Evolutionary conservation across 2,797 vertebrate genomes (phyloP), one percentile per base, ranked within the genome.

Genomic region (Scleropages formosus): DNA sequence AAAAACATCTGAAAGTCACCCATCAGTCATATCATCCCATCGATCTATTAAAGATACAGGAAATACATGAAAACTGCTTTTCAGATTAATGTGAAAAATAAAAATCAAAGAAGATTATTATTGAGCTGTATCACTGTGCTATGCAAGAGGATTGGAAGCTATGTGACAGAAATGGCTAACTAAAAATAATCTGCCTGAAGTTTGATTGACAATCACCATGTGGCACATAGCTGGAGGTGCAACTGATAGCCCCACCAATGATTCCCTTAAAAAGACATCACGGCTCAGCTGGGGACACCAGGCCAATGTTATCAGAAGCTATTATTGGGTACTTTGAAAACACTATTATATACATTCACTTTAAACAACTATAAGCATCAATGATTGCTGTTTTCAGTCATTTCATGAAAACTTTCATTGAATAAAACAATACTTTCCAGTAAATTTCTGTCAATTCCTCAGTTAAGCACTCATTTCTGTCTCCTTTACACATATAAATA

Each of bases 181-280:
- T 92, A 93, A 93, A 95, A 96, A 96, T 98, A 98, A 89, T 82
- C 88, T 74, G 76, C 1, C 7, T 74, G 56, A 80, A n/a, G 62
- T 62, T 89, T 93, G 90, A 89, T 87, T 90, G 92, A 96, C 96
- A 98, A 94, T 79, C 87, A 91, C 89, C 96, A 98, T 96, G 94
- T 98, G 96, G 92, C 90, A 89, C 92, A 94, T 93, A 91, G 84
- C 92, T 89, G 87, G 84, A 82, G 87, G 76, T 86, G 92, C 89
- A 94, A 93, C 89, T 93, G 94, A 95, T 94, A 94, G 85, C 87
- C 86, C 85, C 83, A 87, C 92, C 85, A 92, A 87, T 89, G 94
- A 97, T 98, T 98, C 94, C 96, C 96, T 97, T 98, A 98, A 98
- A 98, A 98, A 98, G 96, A 92, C 95, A 98, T 95, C 79, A 82